phyloP scores from a whole-genome alignment of 2,888 invertebrate species.

The Onchidella celtica region DNA sequence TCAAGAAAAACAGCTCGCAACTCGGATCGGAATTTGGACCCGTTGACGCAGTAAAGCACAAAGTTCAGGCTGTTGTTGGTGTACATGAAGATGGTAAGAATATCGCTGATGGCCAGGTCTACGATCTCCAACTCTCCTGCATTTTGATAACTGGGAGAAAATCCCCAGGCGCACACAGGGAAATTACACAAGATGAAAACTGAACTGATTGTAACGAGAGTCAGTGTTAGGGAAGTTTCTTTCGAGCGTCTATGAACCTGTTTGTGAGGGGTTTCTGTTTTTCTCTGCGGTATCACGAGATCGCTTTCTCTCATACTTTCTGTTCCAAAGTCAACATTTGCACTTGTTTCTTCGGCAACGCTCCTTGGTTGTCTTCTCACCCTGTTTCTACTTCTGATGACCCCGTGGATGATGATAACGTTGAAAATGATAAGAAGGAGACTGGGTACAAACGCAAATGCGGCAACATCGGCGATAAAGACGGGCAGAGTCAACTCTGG shows the following conservation, averaged over 20 bases:
- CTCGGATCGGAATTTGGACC: slow-evolving; percentile 7
- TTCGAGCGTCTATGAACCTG: too few species aligned
- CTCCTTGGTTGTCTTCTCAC: not conserved
- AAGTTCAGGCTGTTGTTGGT: slow-evolving; percentile 16
- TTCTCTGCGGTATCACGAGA: not conserved
- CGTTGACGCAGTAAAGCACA: slow-evolving; percentile 4
- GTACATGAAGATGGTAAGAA: slow-evolving; percentile 2
- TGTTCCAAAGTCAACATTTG: not conserved
- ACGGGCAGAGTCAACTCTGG: not conserved
- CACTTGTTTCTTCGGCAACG: not conserved
- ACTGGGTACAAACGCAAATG: slow-evolving; percentile 8
- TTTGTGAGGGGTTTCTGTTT: not conserved
- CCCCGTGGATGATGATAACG: not conserved
- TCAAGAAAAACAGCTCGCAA: not conserved
- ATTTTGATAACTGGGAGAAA: not conserved
- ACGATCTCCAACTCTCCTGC: not conserved
- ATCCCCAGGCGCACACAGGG: not conserved
- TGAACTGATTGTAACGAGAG: not conserved
- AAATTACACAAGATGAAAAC: slow-evolving; percentile 1
- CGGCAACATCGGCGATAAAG: not conserved
- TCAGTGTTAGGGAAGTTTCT: slow-evolving; percentile 11
- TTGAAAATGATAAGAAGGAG: not conserved
- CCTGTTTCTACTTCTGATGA: not conserved
- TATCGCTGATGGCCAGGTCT: slow-evolving; percentile 2
- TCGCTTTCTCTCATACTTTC: not conserved